phyloP scores from a whole-genome alignment of 1,140 invertebrate genomes.

The Zelostemma sp. region DNA sequence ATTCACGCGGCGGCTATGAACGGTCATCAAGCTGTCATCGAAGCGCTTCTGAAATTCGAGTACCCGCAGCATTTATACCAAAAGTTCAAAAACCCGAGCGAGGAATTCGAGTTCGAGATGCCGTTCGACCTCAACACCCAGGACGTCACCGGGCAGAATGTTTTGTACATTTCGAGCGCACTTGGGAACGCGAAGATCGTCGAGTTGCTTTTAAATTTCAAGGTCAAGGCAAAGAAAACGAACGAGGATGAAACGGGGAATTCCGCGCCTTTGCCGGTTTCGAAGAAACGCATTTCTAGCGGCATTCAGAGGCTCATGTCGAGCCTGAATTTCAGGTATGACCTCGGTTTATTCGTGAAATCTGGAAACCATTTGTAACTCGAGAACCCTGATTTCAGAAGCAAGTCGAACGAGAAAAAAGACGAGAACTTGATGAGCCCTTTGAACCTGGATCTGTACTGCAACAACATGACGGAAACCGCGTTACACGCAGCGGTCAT shows the following conservation, averaged over 20 bases:
- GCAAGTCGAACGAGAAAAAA: conserved; percentile 65
- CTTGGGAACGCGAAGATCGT: conserved; percentile 87
- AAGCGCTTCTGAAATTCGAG: conserved; percentile 83
- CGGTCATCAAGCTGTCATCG: conserved; percentile 82
- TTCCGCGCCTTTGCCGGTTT: conserved; percentile 67
- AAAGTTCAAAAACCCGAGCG: conserved; percentile 75
- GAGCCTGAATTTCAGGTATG: conserved; percentile 75
- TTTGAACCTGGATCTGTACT: conserved; percentile 81
- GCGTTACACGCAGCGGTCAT: conserved; percentile 84
- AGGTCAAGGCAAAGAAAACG: conserved; percentile 76
- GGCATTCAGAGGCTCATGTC: conserved; percentile 91
- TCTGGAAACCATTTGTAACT: no score
- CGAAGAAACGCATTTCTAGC: conserved; percentile 83
- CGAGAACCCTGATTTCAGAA: no score
- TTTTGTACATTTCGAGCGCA: conserved; percentile 89
- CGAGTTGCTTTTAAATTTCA: conserved; percentile 82
- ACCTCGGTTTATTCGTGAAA: no score
- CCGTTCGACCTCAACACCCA: conserved; percentile 92
- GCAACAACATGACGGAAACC: conserved; percentile 81
- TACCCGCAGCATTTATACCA: conserved; percentile 80
- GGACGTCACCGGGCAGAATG: conserved; percentile 90
- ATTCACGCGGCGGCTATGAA: conserved; percentile 93
- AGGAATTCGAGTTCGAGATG: conserved; percentile 86
- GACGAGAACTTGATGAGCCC: conserved; percentile 77
- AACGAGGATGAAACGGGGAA: conserved; percentile 65